A percentile compares a stretch with the other conserved stretches of the same genome.
Conservation (phyloP, 2,113 vertebrate species). For the Pomatostomus ruficeps region DNA sequence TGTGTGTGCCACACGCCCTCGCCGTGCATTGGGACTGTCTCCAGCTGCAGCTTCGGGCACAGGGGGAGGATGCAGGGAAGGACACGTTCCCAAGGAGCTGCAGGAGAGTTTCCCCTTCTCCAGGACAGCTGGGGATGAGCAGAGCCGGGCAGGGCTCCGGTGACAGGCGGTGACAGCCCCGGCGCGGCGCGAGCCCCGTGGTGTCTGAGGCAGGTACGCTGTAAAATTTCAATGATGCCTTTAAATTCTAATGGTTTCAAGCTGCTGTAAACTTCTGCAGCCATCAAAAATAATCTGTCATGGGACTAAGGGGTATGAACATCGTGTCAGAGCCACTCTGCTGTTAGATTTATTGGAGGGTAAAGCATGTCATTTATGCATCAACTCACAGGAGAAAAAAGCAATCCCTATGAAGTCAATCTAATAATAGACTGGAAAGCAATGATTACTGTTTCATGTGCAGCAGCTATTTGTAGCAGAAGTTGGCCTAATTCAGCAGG, state of each 20-base stretch:
- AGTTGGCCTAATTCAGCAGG: constrained; percentile 71
- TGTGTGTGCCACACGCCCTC: fast-evolving
- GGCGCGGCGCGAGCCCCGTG: neutral
- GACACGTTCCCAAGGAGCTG: neutral
- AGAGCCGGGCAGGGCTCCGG: neutral
- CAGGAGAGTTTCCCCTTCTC: fast-evolving
- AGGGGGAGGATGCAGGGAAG: too few relatives aligned
- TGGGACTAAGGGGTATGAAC: constrained; percentile 68
- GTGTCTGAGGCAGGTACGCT: constrained; percentile 16
- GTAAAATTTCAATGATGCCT: constrained; percentile 65
- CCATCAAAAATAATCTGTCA: constrained; percentile 77
- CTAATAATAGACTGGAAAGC: constrained; percentile 78
- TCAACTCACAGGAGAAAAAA: constrained; percentile 76
- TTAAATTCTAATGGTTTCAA: constrained; percentile 73
- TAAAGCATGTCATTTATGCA: constrained; percentile 80
- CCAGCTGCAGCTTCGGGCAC: neutral
- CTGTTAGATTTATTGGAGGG: constrained; percentile 77
- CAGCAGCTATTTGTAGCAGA: constrained; percentile 69
- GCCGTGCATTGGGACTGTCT: fast-evolving
- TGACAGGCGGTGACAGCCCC: neutral
- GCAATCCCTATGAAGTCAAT: constrained; percentile 77
- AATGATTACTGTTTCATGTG: constrained; percentile 76
- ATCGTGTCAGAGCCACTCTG: constrained; percentile 71
- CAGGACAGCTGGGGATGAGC: neutral
- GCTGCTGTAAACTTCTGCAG: constrained; percentile 66